phyloP scores from a whole-genome alignment of 1,140 invertebrate genomes.

The Lepidurus apus region DNA sequence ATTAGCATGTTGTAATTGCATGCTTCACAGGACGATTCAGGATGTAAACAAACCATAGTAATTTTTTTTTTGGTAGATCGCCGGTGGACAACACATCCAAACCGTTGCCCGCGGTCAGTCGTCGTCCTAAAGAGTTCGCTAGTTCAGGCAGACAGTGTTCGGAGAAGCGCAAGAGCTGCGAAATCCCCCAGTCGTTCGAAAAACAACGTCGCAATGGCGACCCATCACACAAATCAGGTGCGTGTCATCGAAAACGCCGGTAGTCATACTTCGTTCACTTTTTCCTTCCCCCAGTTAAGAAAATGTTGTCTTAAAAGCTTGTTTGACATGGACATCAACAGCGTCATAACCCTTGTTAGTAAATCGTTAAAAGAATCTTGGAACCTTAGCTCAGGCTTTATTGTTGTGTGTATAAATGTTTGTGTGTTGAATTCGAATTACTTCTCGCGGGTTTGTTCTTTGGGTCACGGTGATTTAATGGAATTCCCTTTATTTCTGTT shows the following conservation, averaged over 20 bases:
- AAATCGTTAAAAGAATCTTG: neutral
- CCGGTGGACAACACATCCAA: neutral
- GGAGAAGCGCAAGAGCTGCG: constrained; percentile 28
- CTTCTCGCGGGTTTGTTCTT: neutral
- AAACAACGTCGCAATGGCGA: neutral
- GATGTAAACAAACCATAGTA: neutral
- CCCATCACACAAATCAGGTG: constrained; percentile 10
- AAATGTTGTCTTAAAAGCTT: neutral
- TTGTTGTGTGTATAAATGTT: neutral
- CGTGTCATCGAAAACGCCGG: neutral
- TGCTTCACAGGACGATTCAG: neutral
- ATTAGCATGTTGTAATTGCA: neutral
- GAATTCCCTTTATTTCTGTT: neutral
- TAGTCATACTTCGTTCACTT: neutral
- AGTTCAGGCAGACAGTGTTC: constrained; percentile 23
- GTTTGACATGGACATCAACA: neutral
- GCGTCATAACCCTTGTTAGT: neutral
- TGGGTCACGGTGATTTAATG: constrained; percentile 11
- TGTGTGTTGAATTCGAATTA: neutral
- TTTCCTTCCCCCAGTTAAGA: neutral
- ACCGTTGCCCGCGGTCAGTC: neutral
- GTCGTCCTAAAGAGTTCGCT: constrained; percentile 23
- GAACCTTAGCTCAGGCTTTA: constrained; percentile 10
- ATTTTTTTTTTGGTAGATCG: neutral
- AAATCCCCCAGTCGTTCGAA: constrained; percentile 21